Conservation (phyloP, 2,797 vertebrate species). For the Gymnothorax javanicus region DNA sequence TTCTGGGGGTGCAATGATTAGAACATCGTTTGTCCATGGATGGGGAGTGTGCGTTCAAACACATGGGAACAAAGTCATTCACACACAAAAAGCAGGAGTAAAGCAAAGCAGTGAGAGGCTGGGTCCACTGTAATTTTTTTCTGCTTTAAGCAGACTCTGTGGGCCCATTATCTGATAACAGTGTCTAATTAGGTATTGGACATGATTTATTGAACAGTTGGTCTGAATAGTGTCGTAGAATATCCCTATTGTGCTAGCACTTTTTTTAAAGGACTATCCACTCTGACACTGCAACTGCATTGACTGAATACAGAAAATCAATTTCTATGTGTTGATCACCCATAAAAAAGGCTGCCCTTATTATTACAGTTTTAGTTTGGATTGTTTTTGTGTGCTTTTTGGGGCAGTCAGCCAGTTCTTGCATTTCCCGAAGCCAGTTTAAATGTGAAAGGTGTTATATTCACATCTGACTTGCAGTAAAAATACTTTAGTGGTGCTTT, state of each 20-base stretch:
- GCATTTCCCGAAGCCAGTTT: not conserved
- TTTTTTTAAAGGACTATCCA: not conserved
- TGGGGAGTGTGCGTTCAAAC: not conserved
- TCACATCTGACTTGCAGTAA: not conserved
- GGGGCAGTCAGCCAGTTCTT: not conserved
- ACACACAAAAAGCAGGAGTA: not conserved
- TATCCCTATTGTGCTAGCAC: not conserved
- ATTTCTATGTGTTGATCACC: not conserved
- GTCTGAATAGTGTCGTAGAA: not conserved
- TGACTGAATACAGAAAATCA: not conserved
- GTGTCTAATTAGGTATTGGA: not conserved
- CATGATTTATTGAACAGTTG: not conserved
- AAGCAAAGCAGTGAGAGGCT: not conserved
- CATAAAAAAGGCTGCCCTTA: not conserved
- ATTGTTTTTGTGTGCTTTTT: not conserved
- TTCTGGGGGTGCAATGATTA: too few species aligned
- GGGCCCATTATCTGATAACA: not conserved
- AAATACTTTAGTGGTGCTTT: not conserved
- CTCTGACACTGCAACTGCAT: not conserved
- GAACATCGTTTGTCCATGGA: too few species aligned
- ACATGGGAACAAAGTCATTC: too few species aligned
- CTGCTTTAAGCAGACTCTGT: not conserved
- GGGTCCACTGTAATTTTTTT: not conserved
- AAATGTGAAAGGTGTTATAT: not conserved
- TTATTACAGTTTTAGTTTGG: not conserved